phyloP scores from a whole-genome alignment of 1,140 invertebrate genomes.

The Matsumurasca onukii region DNA sequence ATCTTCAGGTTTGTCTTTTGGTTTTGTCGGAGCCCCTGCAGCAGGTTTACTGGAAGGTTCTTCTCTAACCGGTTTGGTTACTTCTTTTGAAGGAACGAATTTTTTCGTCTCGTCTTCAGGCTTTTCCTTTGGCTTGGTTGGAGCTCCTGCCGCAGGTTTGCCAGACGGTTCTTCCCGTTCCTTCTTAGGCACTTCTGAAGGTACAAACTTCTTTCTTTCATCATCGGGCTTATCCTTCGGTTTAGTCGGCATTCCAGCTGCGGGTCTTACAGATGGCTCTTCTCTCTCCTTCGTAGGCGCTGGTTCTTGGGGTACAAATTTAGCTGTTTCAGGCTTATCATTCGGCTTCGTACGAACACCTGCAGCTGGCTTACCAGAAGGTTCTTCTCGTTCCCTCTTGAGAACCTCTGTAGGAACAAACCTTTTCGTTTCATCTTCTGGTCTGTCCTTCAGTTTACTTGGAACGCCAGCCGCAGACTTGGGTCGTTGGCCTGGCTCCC shows the following conservation, averaged over 20 bases:
- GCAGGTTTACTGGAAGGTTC: neutral
- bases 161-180: neutral
- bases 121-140: slow-evolving; percentile 5
- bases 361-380: neutral
- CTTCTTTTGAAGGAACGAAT: neutral
- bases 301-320: too few relatives aligned
- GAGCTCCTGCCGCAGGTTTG: slow-evolving; percentile 1
- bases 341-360: neutral
- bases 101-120: neutral
- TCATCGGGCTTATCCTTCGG: slow-evolving; percentile 12
- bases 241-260: slow-evolving; percentile 23
- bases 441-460: slow-evolving; percentile 6
- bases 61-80: slow-evolving; percentile 9
- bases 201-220: neutral
- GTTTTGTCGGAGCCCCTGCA: neutral
- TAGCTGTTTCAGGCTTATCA: neutral
- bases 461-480: slow-evolving; percentile 2
- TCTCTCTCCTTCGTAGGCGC: neutral
- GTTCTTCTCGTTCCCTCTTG: slow-evolving; percentile 3
- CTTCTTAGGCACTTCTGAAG: neutral
- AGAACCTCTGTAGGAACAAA: neutral
- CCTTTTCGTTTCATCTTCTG: neutral
- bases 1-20: neutral
- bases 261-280: too few relatives aligned
- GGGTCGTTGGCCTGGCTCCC: too few relatives aligned